A percentile compares a stretch with the other conserved stretches of the same genome.
phyloP scores from a whole-genome alignment of 2,113 vertebrate genomes.

The Pygoscelis adeliae region DNA sequence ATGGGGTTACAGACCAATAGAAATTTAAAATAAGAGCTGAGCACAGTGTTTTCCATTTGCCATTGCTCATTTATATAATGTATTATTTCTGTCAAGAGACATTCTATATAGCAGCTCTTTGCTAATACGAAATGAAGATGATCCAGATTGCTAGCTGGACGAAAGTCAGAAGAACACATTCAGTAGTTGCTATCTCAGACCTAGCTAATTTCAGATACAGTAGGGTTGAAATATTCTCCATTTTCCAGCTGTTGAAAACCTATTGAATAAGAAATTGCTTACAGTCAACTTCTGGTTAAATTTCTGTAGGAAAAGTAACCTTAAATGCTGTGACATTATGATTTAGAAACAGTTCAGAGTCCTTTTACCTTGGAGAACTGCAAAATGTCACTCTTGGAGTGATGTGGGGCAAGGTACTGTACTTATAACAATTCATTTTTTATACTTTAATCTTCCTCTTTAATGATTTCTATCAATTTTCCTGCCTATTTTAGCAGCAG shows the following conservation, averaged over 20 bases:
- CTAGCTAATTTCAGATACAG: slow-evolving; percentile 2
- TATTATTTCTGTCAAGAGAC: slow-evolving; percentile 31
- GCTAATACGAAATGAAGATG: neutral
- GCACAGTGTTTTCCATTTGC: slow-evolving; percentile 7
- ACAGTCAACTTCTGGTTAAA: neutral
- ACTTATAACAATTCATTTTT: slow-evolving; percentile 10
- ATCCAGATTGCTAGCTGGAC: neutral
- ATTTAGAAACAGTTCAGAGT: slow-evolving; percentile 19
- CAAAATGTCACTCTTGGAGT: slow-evolving; percentile 19
- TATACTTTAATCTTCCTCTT: neutral
- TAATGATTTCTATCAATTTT: slow-evolving; percentile 37
- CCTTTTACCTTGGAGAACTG: slow-evolving; percentile 7
- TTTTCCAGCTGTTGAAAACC: slow-evolving; percentile 14
- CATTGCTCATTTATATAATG: slow-evolving; percentile 29
- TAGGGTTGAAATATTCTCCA: neutral
- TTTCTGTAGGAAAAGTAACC: neutral
- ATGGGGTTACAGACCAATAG: neutral
- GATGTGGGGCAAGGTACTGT: neutral
- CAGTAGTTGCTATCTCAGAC: neutral
- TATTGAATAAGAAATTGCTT: neutral
- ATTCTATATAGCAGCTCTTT: neutral
- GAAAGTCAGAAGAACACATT: neutral
- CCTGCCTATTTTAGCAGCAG: slow-evolving; percentile 30
- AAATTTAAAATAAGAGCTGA: slow-evolving; percentile 35
- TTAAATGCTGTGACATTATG: slow-evolving; percentile 38